phyloP scores from a whole-genome alignment of 1,140 invertebrate genomes.

The Ceratosolen fusciceps region DNA sequence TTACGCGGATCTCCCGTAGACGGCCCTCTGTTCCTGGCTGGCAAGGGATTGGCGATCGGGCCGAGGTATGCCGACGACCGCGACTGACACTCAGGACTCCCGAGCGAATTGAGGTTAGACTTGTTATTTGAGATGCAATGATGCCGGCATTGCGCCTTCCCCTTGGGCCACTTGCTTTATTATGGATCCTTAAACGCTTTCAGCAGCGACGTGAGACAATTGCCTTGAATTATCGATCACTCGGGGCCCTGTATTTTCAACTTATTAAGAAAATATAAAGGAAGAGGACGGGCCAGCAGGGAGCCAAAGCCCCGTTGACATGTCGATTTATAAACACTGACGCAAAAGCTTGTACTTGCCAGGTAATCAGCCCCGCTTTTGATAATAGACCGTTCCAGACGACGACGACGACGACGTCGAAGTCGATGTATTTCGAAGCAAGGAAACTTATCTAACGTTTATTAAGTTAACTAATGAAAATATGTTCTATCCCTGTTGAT shows the following conservation, averaged over 20 bases:
- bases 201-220: background rate
- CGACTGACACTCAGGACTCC: background rate
- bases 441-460: background rate
- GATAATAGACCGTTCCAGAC: background rate
- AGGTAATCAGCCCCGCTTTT: constrained; percentile 15
- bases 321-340: constrained; percentile 22
- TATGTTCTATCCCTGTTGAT: background rate
- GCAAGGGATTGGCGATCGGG: too few relatives aligned
- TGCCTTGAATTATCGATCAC: background rate
- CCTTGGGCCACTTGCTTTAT: background rate
- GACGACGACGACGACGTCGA: too few relatives aligned
- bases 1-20: background rate
- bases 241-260: too few relatives aligned
- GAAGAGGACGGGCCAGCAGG: too few relatives aligned
- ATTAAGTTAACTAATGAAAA: background rate
- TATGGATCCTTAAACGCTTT: background rate
- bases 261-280: background rate
- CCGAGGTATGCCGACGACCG: too few relatives aligned
- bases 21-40: too few relatives aligned
- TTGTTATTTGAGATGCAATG: background rate
- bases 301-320: background rate
- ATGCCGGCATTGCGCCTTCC: background rate
- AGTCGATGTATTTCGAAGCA: background rate
- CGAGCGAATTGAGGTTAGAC: constrained; percentile 32
- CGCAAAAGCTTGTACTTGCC: background rate